These are phyloP conservation scores for Hypotaenidia okinawae DNA, from an alignment of 2,797 vertebrate genomes.

Conservation along the genomic window DNA sequence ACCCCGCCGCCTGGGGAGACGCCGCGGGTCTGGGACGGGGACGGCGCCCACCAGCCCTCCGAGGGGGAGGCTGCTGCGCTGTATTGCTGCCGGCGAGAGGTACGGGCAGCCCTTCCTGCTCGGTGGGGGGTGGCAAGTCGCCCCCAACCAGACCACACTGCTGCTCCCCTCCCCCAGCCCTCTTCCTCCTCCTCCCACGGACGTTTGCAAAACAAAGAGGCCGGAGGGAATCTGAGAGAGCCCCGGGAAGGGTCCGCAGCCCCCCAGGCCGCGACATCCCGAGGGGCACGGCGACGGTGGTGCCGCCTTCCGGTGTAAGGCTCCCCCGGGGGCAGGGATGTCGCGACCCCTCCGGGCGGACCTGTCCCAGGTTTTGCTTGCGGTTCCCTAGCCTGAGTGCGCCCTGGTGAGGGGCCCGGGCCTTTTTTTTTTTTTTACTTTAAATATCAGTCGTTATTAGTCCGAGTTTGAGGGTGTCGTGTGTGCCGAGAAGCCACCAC, in stretches of 20 bases:
- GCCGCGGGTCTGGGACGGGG: no score
- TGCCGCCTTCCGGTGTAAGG: no score
- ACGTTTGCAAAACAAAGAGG: background rate
- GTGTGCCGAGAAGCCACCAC: background rate
- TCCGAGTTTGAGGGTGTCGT: background rate
- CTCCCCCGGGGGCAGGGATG: background rate
- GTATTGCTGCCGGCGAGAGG: no score
- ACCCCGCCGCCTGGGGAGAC: background rate
- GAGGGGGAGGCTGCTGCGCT: background rate
- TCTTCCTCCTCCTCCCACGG: background rate
- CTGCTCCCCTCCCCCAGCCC: background rate
- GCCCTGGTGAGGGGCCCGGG: background rate
- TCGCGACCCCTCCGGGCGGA: no score
- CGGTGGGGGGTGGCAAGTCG: background rate
- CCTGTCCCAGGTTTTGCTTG: background rate
- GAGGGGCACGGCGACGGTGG: background rate
- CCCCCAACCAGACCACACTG: background rate
- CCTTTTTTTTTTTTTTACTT: no score
- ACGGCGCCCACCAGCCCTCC: background rate
- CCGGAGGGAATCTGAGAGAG: background rate
- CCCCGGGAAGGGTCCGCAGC: background rate
- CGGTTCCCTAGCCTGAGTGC: fast-evolving
- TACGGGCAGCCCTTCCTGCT: no score
- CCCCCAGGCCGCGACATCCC: no score
- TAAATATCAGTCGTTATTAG: fast-evolving